These are phyloP conservation scores for Actenoides lindsayi DNA, from an alignment of 2,113 vertebrate genomes.

Conservation along the genomic window DNA sequence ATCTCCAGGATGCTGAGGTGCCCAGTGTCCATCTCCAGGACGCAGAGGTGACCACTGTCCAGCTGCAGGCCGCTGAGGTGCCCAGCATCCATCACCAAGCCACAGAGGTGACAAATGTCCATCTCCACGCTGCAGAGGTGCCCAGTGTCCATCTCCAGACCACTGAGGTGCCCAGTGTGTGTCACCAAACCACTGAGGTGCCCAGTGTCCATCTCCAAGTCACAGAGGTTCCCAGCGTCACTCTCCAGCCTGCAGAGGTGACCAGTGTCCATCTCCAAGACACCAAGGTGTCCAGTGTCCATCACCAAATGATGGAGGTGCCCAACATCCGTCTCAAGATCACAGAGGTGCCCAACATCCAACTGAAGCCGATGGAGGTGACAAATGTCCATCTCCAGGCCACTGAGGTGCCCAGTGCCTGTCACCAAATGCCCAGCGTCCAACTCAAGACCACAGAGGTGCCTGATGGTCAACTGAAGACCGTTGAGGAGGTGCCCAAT, in stretches of 20 bases:
- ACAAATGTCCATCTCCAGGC: constrained; percentile 45
- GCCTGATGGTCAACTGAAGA: not conserved
- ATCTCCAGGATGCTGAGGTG: not conserved
- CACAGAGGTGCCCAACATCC: not conserved
- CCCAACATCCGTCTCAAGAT: not conserved
- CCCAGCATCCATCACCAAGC: not conserved
- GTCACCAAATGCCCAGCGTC: not conserved
- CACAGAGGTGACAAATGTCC: not conserved
- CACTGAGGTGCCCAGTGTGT: not conserved
- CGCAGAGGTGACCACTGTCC: not conserved
- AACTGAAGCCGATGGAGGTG: not conserved
- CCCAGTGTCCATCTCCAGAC: not conserved
- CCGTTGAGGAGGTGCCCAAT: not conserved
- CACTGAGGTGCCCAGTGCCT: not conserved
- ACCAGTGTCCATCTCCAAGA: not conserved
- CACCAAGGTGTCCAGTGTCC: not conserved
- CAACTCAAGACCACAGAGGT: not conserved
- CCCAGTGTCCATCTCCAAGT: not conserved
- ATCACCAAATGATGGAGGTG: not conserved
- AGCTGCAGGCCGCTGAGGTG: not conserved
- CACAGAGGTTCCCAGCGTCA: not conserved
- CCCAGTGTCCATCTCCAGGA: not conserved
- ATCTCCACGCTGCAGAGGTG: not conserved
- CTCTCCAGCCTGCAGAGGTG: not conserved
- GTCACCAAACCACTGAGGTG: not conserved